A percentile compares a stretch with the other conserved stretches of the same genome.
These are phyloP conservation scores for Cottoperca gobio DNA, from an alignment of 2,797 vertebrate species.

Conservation along the genomic window DNA sequence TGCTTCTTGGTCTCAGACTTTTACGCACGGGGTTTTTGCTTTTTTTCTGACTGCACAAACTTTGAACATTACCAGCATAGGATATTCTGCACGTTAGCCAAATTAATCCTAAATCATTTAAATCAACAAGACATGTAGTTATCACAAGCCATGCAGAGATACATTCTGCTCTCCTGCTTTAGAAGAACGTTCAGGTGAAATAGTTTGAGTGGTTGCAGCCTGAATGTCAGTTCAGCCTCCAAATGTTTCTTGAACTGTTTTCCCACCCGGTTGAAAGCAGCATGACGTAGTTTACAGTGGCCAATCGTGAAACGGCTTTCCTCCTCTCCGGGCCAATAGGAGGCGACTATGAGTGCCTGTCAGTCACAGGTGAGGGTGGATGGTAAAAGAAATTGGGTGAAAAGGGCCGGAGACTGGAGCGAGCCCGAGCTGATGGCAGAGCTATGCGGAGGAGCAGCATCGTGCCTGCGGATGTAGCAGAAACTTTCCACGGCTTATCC, in stretches of 20 bases:
- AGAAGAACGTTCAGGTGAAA: background rate
- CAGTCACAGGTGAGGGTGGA: constrained; percentile 89
- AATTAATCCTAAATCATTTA: background rate
- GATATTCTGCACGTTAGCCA: too few species aligned
- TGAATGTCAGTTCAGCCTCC: constrained; percentile 25
- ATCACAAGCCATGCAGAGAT: background rate
- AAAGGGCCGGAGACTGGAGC: constrained; percentile 82
- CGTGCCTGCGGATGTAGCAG: constrained; percentile 67
- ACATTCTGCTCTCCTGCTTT: background rate
- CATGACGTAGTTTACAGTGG: constrained; percentile 73
- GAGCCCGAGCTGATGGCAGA: constrained; percentile 76
- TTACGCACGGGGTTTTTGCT: background rate
- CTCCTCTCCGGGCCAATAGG: constrained; percentile 76
- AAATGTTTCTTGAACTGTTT: constrained; percentile 45
- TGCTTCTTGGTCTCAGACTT: background rate
- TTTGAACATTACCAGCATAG: background rate
- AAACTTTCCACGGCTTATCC: constrained; percentile 68
- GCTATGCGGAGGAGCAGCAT: constrained; percentile 76
- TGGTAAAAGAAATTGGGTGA: constrained; percentile 75
- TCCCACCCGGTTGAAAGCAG: constrained; percentile 50
- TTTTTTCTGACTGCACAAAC: background rate
- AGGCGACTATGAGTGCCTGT: constrained; percentile 76
- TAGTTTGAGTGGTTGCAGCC: constrained; percentile 1
- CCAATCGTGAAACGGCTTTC: constrained; percentile 76
- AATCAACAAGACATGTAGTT: rapidly evolving